These are phyloP conservation scores for Drosophila watanabei DNA, from an alignment of 1,140 invertebrate species.

Conservation along the genomic window DNA sequence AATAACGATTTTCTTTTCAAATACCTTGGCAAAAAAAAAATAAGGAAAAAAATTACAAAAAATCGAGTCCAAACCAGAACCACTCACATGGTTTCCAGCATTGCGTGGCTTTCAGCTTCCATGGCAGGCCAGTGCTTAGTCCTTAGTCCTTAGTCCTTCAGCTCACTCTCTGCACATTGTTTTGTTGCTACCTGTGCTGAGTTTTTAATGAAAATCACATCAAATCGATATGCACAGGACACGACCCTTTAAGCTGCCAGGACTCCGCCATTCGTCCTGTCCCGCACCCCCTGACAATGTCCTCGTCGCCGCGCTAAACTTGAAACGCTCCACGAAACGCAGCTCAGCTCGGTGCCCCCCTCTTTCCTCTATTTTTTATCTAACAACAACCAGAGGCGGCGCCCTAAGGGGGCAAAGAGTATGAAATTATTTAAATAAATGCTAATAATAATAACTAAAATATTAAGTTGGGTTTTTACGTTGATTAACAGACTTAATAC, in stretches of 20 bases:
- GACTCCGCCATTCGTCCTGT: neutral
- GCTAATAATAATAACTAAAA: neutral
- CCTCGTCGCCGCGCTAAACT: slow-evolving; percentile 41
- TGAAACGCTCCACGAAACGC: slow-evolving; percentile 47
- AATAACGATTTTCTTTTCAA: slow-evolving; percentile 63
- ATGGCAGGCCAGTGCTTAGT: neutral
- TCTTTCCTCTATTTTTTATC: neutral
- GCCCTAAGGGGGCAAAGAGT: neutral
- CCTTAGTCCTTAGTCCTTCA: slow-evolving; percentile 2
- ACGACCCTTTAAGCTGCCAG: slow-evolving; percentile 45
- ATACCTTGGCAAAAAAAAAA: slow-evolving; percentile 8
- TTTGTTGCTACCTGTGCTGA: slow-evolving; percentile 64
- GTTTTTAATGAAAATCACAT: slow-evolving; percentile 82
- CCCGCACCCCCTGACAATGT: slow-evolving; percentile 19
- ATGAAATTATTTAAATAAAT: neutral
- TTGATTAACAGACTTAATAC: neutral
- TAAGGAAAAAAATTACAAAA: slow-evolving; percentile 5
- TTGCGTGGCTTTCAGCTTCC: slow-evolving; percentile 47
- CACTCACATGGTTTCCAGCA: slow-evolving; percentile 56
- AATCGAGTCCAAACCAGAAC: slow-evolving; percentile 15
- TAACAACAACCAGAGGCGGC: slow-evolving; percentile 13
- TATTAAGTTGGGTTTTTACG: neutral
- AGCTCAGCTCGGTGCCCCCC: slow-evolving; percentile 9
- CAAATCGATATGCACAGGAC: slow-evolving; percentile 75
- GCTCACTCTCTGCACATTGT: slow-evolving; percentile 23